Evolutionary conservation across 2,113 vertebrate species (phyloP).

Genomic region (Coptodon rendalli): DNA sequence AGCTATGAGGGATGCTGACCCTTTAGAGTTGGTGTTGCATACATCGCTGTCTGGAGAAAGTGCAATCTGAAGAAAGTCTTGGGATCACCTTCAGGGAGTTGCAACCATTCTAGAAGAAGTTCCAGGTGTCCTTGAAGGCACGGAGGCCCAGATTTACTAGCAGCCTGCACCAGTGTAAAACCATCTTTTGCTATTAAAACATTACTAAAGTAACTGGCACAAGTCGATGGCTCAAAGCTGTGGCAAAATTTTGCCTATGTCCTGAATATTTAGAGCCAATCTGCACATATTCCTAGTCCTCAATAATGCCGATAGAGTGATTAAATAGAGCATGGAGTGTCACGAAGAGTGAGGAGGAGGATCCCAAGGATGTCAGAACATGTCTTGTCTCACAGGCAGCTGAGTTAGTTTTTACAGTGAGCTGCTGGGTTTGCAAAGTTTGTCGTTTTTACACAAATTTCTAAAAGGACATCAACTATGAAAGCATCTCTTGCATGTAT

Average conservation of each 20-base stretch:
- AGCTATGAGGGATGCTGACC: not conserved
- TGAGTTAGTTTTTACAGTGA: not conserved
- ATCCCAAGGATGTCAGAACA: not conserved
- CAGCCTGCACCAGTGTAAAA: not conserved
- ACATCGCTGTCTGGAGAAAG: not conserved
- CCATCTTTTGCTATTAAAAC: not conserved
- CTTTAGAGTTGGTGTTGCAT: not conserved
- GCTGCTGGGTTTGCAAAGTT: not conserved
- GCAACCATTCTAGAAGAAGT: not conserved
- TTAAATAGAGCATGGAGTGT: not conserved
- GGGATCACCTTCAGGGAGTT: not conserved
- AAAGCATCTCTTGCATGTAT: not conserved
- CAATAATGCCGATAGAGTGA: not conserved
- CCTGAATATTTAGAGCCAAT: not conserved
- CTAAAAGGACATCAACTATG: not conserved
- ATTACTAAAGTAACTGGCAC: not conserved
- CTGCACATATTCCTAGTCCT: not conserved
- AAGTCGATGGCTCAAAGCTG: not conserved
- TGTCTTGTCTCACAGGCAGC: not conserved
- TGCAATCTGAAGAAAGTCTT: not conserved
- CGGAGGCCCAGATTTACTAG: not conserved
- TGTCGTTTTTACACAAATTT: not conserved
- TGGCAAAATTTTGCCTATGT: not conserved
- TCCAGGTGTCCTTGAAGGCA: not conserved
- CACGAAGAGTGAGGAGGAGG: fast-evolving